A percentile compares a stretch with the other conserved stretches of the same genome.
Conservation (phyloP, 2,888 invertebrate genomes). For the Synanthedon andrenaeformis region DNA sequence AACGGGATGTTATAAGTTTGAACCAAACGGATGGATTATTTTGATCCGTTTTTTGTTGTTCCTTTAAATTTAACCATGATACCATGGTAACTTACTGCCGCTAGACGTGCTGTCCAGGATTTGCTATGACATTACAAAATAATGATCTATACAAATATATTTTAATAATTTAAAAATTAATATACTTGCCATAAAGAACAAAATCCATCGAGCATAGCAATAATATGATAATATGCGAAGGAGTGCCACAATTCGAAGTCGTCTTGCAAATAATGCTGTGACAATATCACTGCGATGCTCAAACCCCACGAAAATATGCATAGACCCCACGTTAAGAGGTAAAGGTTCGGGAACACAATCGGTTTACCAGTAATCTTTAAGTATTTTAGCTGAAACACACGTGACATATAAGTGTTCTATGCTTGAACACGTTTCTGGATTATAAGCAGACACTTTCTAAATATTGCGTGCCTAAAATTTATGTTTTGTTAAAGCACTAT, state of each 20-base stretch:
- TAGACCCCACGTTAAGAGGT: conserved; percentile 72
- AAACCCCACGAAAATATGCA: conserved; percentile 76
- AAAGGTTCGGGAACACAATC: conserved; percentile 75
- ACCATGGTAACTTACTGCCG: too few relatives aligned
- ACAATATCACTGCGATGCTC: conserved; percentile 74
- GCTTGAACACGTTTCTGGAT: background rate
- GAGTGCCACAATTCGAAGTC: conserved; percentile 81
- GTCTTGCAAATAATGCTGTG: conserved; percentile 78
- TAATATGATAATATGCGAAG: conserved; percentile 78
- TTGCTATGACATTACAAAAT: too few relatives aligned
- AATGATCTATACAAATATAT: too few relatives aligned
- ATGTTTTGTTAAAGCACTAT: too few relatives aligned
- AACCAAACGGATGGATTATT: too few relatives aligned
- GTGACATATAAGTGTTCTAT: background rate
- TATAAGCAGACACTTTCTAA: too few relatives aligned
- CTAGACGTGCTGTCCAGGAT: too few relatives aligned
- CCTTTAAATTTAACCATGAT: too few relatives aligned
- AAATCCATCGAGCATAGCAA: conserved; percentile 80
- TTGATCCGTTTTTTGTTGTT: background rate
- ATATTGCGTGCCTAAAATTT: too few relatives aligned
- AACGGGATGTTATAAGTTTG: too few relatives aligned
- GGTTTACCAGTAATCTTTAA: conserved; percentile 73
- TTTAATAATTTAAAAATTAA: background rate
- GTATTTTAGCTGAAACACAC: conserved; percentile 67
- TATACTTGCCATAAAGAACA: conserved; percentile 75